Evolutionary conservation across 2,113 vertebrate species (phyloP).

Genomic region (Leucosticte australis): DNA sequence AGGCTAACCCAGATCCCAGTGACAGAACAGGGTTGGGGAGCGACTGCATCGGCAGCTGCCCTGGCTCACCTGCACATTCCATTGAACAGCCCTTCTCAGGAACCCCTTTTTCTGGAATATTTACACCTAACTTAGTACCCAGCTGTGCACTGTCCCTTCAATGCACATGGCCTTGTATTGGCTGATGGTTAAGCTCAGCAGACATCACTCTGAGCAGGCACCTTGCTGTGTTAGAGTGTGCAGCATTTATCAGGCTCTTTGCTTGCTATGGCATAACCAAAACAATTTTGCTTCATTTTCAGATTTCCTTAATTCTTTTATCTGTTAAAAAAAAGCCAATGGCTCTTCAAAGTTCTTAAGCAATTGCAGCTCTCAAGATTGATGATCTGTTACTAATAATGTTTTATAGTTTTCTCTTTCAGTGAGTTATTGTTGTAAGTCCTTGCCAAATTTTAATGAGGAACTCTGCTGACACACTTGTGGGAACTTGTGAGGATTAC

Average conservation of each 20-base stretch:
- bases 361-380: background rate
- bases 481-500: background rate
- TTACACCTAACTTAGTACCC: background rate
- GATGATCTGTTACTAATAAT: background rate
- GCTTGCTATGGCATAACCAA: background rate
- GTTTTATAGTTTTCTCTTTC: background rate
- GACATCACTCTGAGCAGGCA: background rate
- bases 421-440: background rate
- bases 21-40: background rate
- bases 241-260: background rate
- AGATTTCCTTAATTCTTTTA: background rate
- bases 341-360: background rate
- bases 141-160: background rate
- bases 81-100: background rate
- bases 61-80: background rate
- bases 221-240: background rate
- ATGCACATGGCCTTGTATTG: background rate
- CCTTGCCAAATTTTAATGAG: background rate
- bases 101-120: background rate
- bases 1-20: background rate
- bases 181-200: background rate
- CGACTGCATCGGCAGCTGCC: rapidly evolving
- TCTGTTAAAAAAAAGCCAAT: background rate
- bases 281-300: background rate
- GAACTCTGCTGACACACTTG: background rate